Evolutionary conservation across 2,797 vertebrate species (phyloP).

Genomic region (Xiphophorus birchmanni): DNA sequence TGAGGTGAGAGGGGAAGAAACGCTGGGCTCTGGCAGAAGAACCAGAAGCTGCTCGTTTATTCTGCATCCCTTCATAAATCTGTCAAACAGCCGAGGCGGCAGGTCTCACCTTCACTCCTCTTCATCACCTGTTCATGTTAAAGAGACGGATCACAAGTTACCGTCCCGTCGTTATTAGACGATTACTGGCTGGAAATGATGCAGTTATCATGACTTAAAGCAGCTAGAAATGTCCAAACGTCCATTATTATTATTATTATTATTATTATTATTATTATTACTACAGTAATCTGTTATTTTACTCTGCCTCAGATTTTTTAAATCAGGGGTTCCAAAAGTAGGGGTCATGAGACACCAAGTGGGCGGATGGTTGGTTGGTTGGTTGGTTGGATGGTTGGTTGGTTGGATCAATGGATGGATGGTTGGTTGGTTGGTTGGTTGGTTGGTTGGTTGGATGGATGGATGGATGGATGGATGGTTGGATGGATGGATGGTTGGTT

Average conservation of each 20-base stretch:
- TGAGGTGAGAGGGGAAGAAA: conserved; percentile 73
- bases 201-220: neutral
- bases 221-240: neutral
- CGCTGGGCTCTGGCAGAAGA: conserved; percentile 25
- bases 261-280: neutral
- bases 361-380: no score
- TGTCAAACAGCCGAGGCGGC: neutral
- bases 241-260: no score
- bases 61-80: conserved; percentile 11
- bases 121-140: neutral
- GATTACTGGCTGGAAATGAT: neutral
- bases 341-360: no score
- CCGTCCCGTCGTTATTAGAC: rapidly evolving
- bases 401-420: no score
- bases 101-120: neutral
- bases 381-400: neutral
- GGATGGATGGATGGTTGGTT: neutral
- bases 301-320: neutral
- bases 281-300: neutral
- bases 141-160: neutral
- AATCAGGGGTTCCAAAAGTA: no score
- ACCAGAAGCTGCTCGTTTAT: conserved; percentile 31
- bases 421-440: no score
- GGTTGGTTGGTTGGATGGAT: no score
- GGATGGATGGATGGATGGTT: neutral